A percentile compares a stretch with the other conserved stretches of the same genome.
phyloP scores from a whole-genome alignment of 2,113 vertebrate species.

The Muntiacus reevesi region DNA sequence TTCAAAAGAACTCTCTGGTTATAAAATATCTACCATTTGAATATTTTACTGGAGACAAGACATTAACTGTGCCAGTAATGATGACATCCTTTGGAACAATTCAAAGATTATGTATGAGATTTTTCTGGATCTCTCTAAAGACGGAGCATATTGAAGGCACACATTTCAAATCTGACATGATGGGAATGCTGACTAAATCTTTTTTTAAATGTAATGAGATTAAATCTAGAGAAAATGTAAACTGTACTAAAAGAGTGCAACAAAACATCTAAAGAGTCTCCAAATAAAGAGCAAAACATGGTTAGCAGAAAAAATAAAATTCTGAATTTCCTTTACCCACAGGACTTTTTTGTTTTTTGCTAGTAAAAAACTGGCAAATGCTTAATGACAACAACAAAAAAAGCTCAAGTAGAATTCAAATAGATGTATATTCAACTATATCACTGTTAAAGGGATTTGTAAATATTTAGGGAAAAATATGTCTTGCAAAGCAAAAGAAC shows the following conservation, averaged over 20 bases:
- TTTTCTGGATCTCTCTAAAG: neutral
- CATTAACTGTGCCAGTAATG: neutral
- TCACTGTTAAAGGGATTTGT: neutral
- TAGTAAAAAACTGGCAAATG: neutral
- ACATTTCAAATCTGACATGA: conserved; percentile 1
- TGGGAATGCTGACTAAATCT: neutral
- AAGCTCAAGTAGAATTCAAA: neutral
- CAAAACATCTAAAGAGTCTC: neutral
- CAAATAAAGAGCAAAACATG: neutral
- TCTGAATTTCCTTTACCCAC: neutral
- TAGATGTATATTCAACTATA: neutral
- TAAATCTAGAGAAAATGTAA: neutral
- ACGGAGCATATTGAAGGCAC: neutral
- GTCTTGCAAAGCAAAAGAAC: neutral
- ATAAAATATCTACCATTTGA: neutral
- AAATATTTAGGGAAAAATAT: neutral
- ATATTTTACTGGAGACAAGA: neutral
- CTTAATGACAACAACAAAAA: neutral
- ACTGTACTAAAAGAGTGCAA: neutral
- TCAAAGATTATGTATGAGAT: neutral
- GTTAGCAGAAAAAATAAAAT: neutral
- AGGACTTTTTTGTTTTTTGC: neutral
- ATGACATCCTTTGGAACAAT: neutral
- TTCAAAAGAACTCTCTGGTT: neutral
- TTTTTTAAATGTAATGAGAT: neutral